A percentile compares a stretch with the other conserved stretches of the same genome.
Conservation (phyloP, 2,113 vertebrate species). For the Otus sunia region DNA sequence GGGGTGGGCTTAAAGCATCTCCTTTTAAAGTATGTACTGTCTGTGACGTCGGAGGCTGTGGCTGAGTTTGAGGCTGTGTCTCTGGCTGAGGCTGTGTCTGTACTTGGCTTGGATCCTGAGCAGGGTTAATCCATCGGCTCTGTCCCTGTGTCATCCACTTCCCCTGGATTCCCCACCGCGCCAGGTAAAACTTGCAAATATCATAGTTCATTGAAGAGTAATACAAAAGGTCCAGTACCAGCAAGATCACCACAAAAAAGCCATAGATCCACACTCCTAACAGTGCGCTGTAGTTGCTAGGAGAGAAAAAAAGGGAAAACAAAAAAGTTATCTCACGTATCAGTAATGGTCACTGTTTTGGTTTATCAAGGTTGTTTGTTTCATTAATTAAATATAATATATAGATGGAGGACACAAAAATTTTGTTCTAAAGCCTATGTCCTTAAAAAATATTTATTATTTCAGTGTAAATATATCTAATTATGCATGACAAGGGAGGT, state of each 20-base stretch:
- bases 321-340: not conserved
- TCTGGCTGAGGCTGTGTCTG: slow-evolving; percentile 67
- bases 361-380: not conserved
- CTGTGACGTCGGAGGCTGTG: slow-evolving; percentile 74
- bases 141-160: slow-evolving; percentile 91
- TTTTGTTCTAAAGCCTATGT: not conserved
- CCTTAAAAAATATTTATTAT: not conserved
- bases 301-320: slow-evolving; percentile 13
- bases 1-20: slow-evolving; percentile 85
- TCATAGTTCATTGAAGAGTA: slow-evolving; percentile 99
- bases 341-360: not conserved
- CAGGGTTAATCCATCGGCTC: slow-evolving; percentile 82
- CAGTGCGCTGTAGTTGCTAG: slow-evolving; percentile 95
- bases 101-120: slow-evolving; percentile 76
- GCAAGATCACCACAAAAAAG: slow-evolving; percentile 91
- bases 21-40: slow-evolving; percentile 82
- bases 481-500: not conserved
- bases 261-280: slow-evolving; percentile 98
- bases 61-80: slow-evolving; percentile 65
- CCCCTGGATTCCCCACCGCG: slow-evolving; percentile 91
- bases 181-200: slow-evolving; percentile 91
- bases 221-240: slow-evolving; percentile 93
- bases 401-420: not conserved
- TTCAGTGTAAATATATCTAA: not conserved
- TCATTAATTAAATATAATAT: not conserved